Percentiles rank a stretch among this genome's conserved stretches.
These are phyloP conservation scores for Lophius piscatorius DNA, from an alignment of 2,113 vertebrate genomes.

Conservation along the genomic window DNA sequence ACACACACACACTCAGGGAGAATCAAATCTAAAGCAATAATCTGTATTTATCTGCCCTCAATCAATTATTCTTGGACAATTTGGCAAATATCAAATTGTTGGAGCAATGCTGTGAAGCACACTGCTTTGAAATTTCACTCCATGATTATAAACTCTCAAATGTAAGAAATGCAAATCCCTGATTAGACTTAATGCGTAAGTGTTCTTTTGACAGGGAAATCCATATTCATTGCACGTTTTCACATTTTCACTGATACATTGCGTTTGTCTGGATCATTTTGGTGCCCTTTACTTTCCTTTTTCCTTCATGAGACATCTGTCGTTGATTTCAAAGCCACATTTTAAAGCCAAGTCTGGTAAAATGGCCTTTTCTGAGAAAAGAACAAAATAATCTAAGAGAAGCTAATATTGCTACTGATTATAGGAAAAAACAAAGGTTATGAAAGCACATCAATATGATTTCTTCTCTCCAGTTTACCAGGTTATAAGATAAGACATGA, in stretches of 20 bases:
- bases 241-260: constrained; percentile 8
- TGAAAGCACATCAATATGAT: constrained; percentile 19
- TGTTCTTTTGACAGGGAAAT: constrained; percentile 33
- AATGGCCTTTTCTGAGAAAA: not conserved
- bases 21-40: constrained; percentile 9
- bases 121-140: constrained; percentile 41
- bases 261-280: constrained; percentile 13
- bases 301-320: constrained; percentile 2
- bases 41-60: constrained; percentile 29
- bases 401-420: constrained; percentile 5
- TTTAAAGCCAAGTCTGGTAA: not conserved
- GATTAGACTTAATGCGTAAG: constrained; percentile 19
- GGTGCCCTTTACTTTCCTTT: not conserved
- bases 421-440: constrained; percentile 2
- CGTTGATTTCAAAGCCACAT: constrained; percentile 7
- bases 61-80: constrained; percentile 47
- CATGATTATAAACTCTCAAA: constrained; percentile 50
- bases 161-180: constrained; percentile 57
- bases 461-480: not conserved
- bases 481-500: constrained; percentile 32
- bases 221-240: constrained; percentile 43
- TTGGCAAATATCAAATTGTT: constrained; percentile 54
- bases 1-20: not conserved
- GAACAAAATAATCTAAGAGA: constrained; percentile 2
- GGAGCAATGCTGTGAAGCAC: constrained; percentile 48